Evolutionary conservation across 2,797 vertebrate species (phyloP).

Genomic region (Crax fasciolata): DNA sequence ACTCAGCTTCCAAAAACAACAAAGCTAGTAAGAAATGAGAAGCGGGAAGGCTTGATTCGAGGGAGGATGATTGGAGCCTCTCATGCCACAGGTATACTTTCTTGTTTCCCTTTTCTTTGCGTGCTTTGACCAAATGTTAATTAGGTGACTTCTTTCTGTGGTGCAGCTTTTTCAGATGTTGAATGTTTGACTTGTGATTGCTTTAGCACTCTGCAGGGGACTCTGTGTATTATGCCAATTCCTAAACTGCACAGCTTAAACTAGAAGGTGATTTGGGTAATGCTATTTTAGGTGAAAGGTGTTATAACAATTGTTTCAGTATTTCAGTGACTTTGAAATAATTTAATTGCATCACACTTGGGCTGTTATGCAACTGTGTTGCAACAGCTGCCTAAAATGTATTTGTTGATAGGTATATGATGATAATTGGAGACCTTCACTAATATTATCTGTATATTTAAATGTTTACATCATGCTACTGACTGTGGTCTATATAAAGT

Average conservation of each 20-base stretch:
- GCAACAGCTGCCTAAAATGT: not conserved
- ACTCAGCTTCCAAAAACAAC: constrained; percentile 88
- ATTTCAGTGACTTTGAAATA: not conserved
- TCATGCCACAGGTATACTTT: constrained; percentile 89
- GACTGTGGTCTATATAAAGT: not conserved
- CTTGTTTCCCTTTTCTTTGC: not conserved
- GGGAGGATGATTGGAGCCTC: constrained; percentile 96
- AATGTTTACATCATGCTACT: not conserved
- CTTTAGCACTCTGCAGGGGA: not conserved
- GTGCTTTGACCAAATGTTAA: accelerated
- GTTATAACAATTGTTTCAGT: not conserved
- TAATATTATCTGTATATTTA: not conserved
- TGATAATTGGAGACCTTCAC: not conserved
- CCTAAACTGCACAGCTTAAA: not conserved
- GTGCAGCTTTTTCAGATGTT: not conserved
- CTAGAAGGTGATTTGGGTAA: not conserved
- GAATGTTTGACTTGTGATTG: not conserved
- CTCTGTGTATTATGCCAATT: not conserved
- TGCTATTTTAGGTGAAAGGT: not conserved
- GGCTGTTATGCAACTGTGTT: not conserved
- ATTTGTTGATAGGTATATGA: not conserved
- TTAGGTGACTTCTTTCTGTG: not conserved
- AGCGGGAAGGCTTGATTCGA: constrained; percentile 93
- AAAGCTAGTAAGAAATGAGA: constrained; percentile 90
- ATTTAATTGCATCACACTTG: not conserved